Percentiles rank a stretch among this genome's conserved stretches.
Evolutionary conservation across 2,888 invertebrate genomes (phyloP).

Genomic region (Acleris cristana): DNA sequence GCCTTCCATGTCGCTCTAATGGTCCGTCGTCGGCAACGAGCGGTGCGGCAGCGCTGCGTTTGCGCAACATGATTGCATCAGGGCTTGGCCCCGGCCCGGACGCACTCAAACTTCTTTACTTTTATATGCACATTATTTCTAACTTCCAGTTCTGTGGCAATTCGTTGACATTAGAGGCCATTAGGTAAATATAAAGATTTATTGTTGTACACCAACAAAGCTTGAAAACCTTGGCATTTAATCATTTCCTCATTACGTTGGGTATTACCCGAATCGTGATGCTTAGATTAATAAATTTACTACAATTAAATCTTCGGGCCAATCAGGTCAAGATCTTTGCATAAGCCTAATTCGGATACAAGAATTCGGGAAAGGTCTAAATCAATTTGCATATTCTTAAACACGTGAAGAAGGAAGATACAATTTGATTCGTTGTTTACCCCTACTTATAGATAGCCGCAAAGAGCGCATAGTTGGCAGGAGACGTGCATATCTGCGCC

Average conservation of each 20-base stretch:
- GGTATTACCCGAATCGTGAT: neutral
- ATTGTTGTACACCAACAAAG: conserved; percentile 1
- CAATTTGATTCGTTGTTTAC: conserved; percentile 20
- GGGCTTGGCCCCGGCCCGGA: conserved; percentile 42
- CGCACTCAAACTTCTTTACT: conserved; percentile 31
- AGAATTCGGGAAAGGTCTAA: no score
- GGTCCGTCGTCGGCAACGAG: conserved; percentile 26
- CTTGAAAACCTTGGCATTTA: conserved; percentile 29
- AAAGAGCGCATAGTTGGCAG: conserved; percentile 58
- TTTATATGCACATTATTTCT: conserved; percentile 14
- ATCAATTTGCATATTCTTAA: neutral
- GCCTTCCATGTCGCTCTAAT: conserved; percentile 31
- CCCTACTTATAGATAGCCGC: conserved; percentile 8
- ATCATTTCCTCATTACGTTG: conserved; percentile 24
- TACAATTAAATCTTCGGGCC: conserved; percentile 56
- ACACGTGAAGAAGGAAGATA: conserved; percentile 1
- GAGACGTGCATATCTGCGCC: conserved; percentile 53
- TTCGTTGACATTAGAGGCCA: neutral
- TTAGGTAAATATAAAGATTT: neutral
- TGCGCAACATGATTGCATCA: conserved; percentile 57
- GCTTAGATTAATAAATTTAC: conserved; percentile 49
- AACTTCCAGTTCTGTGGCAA: neutral
- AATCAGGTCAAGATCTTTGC: conserved; percentile 70
- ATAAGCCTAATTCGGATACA: conserved; percentile 45
- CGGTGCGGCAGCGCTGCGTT: conserved; percentile 37